Evolutionary conservation across 2,797 vertebrate species (phyloP).

Genomic region (Neosalanx taihuensis): DNA sequence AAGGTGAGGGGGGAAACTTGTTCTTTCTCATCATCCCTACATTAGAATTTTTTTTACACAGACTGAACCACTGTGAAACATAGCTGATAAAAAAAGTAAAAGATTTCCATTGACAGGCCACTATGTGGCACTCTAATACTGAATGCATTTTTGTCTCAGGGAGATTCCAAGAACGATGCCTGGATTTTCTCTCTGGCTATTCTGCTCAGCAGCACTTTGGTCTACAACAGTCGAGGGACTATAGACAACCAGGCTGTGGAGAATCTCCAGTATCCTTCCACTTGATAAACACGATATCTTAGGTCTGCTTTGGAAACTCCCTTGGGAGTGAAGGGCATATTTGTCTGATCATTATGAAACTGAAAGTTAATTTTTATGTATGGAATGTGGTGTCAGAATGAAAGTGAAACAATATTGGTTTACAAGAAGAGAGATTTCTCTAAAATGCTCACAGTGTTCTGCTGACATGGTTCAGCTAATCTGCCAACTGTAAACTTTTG

Average conservation of each 20-base stretch:
- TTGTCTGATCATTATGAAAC: no score
- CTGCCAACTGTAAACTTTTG: neutral
- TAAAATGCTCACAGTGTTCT: neutral
- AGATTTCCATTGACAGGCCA: neutral
- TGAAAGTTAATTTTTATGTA: no score
- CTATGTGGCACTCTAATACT: neutral
- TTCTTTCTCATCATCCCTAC: no score
- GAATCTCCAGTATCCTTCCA: slow-evolving; percentile 59
- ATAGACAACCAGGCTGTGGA: slow-evolving; percentile 59
- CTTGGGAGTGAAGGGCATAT: no score
- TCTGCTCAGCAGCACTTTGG: slow-evolving; percentile 58
- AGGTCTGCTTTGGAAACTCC: neutral
- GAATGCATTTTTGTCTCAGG: slow-evolving; percentile 39
- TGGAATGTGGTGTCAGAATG: neutral
- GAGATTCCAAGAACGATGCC: slow-evolving; percentile 55
- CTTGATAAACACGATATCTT: neutral
- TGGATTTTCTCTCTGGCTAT: slow-evolving; percentile 60
- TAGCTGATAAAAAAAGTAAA: no score
- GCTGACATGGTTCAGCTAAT: no score
- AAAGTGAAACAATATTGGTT: neutral
- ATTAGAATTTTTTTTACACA: neutral
- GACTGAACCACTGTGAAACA: neutral
- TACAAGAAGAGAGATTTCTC: no score
- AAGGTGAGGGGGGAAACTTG: slow-evolving; percentile 31
- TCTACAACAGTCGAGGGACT: slow-evolving; percentile 61